Base-by-base conservation (phyloP, 64 coral and sea anemone species). In the Trachythela sp. region DNA sequence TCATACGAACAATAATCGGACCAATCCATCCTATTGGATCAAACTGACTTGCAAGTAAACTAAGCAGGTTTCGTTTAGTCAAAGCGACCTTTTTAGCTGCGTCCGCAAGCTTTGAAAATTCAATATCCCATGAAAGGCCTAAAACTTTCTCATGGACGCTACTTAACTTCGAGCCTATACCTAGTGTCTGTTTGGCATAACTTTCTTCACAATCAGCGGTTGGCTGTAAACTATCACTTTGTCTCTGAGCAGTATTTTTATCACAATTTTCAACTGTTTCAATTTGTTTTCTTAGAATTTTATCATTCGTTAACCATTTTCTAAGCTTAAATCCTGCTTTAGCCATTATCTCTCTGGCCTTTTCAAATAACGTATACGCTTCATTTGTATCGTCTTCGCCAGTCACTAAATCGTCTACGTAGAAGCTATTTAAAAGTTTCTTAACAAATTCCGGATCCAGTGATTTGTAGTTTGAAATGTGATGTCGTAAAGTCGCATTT, bases 231-330 rank as follows among this genome's bases (percentile, higher is more conserved):
- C 15, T 22, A 68, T 2, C 2, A 31, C 6, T 22, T 5, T 68
- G 59, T 14, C 2, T 2, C 5, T 68, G 20, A 48, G n/a, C 43
- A 2, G 37, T 35, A 9, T 88, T 58, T 2, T 3, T 0, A n/a
- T n/a, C n/a, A n/a, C n/a, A n/a, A 22, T 26, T 38, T 39, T 40
- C 77, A 13, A 85, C 43, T 31, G 1, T 22, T 38, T 9, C 89
- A 39, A 20, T 90, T 2, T 84, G 36, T 32, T 4, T 14, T n/a
- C 80, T 24, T 11, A 45, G 11, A 6, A 45, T 45, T n/a, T 68
- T 64, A 59, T 86, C 60, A 54, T 91, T 91, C 1, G 90, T 91
- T 30, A 48, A 2, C 90, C 90, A 91, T 84, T 91, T 91, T 7
- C 90, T 83, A 8, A 91, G 29, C 9, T 49, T 72, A 67, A 91